A percentile compares a stretch with the other conserved stretches of the same genome.
These are phyloP conservation scores for Synergus japonicus DNA, from an alignment of 2,888 invertebrate species.

Conservation along the genomic window DNA sequence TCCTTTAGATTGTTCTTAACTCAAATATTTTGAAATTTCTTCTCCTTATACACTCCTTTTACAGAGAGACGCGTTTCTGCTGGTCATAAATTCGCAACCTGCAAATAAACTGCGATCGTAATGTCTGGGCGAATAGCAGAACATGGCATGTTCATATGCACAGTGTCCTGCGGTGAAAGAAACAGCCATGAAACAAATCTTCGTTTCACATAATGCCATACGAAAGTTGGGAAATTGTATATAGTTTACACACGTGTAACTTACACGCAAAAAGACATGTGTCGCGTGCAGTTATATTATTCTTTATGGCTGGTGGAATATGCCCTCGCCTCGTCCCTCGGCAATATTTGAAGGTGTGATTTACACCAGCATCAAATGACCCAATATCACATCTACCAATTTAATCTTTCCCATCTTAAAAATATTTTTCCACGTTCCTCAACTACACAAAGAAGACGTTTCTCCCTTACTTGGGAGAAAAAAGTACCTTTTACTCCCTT, in stretches of 20 bases:
- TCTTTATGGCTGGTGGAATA: conserved; percentile 72
- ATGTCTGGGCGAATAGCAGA: conserved; percentile 50
- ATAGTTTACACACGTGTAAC: conserved; percentile 48
- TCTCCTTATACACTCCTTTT: conserved; percentile 1
- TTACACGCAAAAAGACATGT: conserved; percentile 72
- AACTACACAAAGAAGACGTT: no score
- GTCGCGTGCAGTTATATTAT: conserved; percentile 76
- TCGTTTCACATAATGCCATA: conserved; percentile 64
- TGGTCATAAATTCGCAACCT: conserved; percentile 27
- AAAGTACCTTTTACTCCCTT: no score
- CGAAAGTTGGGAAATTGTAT: conserved; percentile 51
- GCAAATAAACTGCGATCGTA: conserved; percentile 52
- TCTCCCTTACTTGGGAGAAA: no score
- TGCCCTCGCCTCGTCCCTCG: conserved; percentile 64
- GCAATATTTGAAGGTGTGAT: conserved; percentile 74
- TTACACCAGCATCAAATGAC: conserved; percentile 74
- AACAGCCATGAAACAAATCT: conserved; percentile 70
- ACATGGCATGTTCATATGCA: conserved; percentile 26
- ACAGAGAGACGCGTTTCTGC: not conserved
- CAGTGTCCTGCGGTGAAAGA: conserved; percentile 57
- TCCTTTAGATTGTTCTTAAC: no score
- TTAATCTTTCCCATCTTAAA: conserved; percentile 40
- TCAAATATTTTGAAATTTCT: not conserved
- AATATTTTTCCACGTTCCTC: not conserved
- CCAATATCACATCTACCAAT: conserved; percentile 58